phyloP scores from a whole-genome alignment of 1,140 invertebrate species.

The Drosophila watanabei region DNA sequence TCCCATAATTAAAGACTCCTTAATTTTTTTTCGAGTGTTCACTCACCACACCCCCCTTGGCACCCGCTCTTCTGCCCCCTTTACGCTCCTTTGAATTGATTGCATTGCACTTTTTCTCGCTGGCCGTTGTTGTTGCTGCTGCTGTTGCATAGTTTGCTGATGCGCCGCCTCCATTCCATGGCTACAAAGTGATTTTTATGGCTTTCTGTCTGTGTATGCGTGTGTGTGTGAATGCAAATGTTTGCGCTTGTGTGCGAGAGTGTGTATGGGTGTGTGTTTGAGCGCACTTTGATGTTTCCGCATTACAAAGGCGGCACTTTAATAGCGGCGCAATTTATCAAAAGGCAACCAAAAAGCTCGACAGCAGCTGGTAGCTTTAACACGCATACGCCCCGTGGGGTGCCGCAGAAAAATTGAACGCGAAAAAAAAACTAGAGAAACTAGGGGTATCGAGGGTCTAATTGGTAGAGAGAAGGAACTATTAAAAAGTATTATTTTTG shows the following conservation, averaged over 20 bases:
- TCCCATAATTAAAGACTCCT: no score
- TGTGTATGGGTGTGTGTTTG: constrained; percentile 41
- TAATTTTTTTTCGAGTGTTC: constrained; percentile 6
- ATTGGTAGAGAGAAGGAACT: not conserved
- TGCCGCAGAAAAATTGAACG: not conserved
- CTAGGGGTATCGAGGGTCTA: not conserved
- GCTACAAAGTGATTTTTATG: constrained; percentile 82
- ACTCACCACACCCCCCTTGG: no score
- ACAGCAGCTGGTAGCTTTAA: constrained; percentile 69
- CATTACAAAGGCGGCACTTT: constrained; percentile 76
- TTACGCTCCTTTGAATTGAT: constrained; percentile 73
- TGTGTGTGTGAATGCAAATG: constrained; percentile 64
- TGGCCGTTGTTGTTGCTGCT: constrained; percentile 42
- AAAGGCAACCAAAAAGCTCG: constrained; percentile 60
- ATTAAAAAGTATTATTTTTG: not conserved
- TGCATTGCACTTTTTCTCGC: constrained; percentile 76
- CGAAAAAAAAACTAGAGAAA: constrained; percentile 8
- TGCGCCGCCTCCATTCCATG: constrained; percentile 74
- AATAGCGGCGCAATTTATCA: constrained; percentile 75
- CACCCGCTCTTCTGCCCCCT: not conserved
- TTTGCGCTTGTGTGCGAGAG: constrained; percentile 39
- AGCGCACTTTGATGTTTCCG: constrained; percentile 78
- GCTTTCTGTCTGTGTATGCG: constrained; percentile 57
- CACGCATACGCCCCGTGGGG: constrained; percentile 76
- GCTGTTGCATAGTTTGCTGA: constrained; percentile 78